Base-by-base conservation (phyloP, 2,797 vertebrate genomes). In the Hirundo rustica region DNA sequence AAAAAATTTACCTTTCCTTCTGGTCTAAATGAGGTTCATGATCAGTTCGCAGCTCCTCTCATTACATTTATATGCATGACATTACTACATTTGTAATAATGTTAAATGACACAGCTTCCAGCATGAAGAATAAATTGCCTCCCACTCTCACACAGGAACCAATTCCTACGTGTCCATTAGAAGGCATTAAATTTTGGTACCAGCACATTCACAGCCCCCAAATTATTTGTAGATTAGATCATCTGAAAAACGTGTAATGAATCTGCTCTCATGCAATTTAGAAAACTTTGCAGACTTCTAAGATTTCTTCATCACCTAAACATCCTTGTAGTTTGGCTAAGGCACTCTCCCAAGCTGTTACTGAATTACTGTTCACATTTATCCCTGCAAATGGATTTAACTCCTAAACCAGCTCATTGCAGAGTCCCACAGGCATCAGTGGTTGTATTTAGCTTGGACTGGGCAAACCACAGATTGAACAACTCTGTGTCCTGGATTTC, bases 1-100 rank as follows among this genome's bases (percentile, higher is more conserved):
- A 67, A 87, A 92, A 73, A 73, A 40, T 18, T 50, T 44, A 50
- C 54, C 25, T 66, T 85, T 75, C 47, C 40, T 87, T 77, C 30
- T 91, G 88, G 89, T 53, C 48, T 60, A 47, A 94, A 92, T 53
- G 61, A 96, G 51, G 66, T 72, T 94, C 89, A 80, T 95, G 92
- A 86, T 78, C 84, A 68, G 64, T 47, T 89, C 32, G 15, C 47
- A 92, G 13, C 53, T 95, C 76, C 54, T 66, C 70, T 96, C 92
- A 92, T 95, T 96, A 89, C 32, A 78, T 60, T 85, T 82, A 47
- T 40, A 25, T 79, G 40, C n/a, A 34, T 42, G 71, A 25, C 72
- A 91, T 94, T 85, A 76, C 38, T 70, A 45, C 81, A 87, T 68
- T 79, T 86, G 78, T 44, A 86, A 81, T 88, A 95, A 93, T 50